Evolutionary conservation across 1,140 invertebrate species (phyloP), one percentile per base, ranked within the genome.

Genomic region (Drosophila seguyi): DNA sequence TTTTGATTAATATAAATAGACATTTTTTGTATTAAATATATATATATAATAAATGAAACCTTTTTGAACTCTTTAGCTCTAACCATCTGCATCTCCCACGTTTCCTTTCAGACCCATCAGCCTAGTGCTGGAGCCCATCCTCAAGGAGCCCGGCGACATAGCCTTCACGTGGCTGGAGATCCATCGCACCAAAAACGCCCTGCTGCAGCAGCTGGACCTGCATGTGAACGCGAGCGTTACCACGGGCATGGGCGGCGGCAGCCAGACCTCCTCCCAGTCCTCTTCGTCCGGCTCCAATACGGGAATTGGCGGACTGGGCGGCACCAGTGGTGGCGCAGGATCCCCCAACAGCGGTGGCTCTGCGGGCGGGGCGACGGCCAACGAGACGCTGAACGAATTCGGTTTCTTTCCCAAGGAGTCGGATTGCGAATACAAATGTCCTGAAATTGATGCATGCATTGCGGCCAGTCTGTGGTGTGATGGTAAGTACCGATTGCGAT

Each of bases 401-500:
- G 93, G 84, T 57, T 91, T 79, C 66, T 92, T 63, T 92, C 91
- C 73, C 56, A 93, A 80, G 92, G 95, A 92, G 65, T 92, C 93
- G 39, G 95, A 96, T 77, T 96, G 95, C 82, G 93, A 94, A 74
- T 95, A 95, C 85, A 96, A 96, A 90, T 98, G 97, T 93, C 97
- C 97, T 10, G 97, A 98, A 92, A 93, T 98, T 63, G 96, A 97
- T 85, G 97, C 97, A 22, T 98, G 97, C 91, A 98, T 98, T 67
- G 96, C 96, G 74, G 93, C 96, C 6, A 95, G 95, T 47, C 93
- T 98, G 36, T 98, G 97, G 97, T 98, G 97, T 92, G 97, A 98
- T 92, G 97, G 97, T 41, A 95, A 94, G 90, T 91, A 55, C 18
- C 57, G 48, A 62, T 67, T 56, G 34, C 66, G 34, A 39, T 11